Conservation (phyloP, 2,888 invertebrate genomes). For the Pachymerium ferrugineum region DNA sequence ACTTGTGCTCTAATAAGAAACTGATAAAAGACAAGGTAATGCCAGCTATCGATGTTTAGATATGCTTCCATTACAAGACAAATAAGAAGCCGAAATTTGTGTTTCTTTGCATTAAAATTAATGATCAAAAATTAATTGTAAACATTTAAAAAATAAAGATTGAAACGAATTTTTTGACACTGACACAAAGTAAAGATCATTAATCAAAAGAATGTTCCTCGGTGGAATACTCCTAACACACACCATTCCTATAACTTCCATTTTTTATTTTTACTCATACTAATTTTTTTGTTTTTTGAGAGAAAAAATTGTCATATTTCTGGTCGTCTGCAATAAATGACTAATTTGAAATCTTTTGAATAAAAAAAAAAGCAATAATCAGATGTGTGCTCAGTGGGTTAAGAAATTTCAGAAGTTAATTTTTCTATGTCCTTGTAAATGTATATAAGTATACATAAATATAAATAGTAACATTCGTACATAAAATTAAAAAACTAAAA, state of each 20-base stretch:
- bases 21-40: neutral
- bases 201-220: conserved; percentile 2
- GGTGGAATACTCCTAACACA: neutral
- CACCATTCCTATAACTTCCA: conserved; percentile 13
- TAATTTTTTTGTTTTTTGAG: neutral
- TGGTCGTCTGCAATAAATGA: conserved; percentile 29
- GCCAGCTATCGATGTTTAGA: neutral
- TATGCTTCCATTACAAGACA: neutral
- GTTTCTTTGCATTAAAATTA: neutral
- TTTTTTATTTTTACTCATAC: neutral
- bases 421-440: conserved; percentile 29
- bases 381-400: conserved; percentile 32
- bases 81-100: neutral
- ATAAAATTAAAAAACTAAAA: neutral
- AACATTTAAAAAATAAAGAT: neutral
- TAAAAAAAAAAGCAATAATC: conserved; percentile 30
- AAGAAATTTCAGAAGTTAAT: conserved; percentile 26
- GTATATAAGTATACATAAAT: conserved; percentile 9
- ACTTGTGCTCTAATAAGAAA: neutral
- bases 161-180: neutral
- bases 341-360: conserved; percentile 18
- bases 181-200: neutral
- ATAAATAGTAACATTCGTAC: conserved; percentile 19
- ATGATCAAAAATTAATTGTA: neutral
- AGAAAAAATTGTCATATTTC: neutral